phyloP scores from a whole-genome alignment of 2,888 invertebrate genomes.

The Tetramorium bicarinatum region DNA sequence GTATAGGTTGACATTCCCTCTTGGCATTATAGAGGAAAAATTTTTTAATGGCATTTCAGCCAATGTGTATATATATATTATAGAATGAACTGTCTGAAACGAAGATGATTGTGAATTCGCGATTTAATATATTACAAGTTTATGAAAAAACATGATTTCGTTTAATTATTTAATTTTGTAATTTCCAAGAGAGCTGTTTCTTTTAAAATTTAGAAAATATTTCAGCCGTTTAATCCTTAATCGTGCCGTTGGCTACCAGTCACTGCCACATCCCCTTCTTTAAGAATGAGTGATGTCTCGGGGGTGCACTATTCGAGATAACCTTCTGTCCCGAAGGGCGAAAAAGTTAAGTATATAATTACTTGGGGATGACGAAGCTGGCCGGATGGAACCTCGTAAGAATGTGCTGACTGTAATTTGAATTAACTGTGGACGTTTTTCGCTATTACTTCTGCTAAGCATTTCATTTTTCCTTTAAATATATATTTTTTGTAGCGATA shows the following conservation, averaged over 20 bases:
- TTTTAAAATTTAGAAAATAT: conserved; percentile 78
- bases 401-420: conserved; percentile 77
- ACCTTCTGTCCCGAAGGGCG: conserved; percentile 77
- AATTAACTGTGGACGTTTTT: conserved; percentile 64
- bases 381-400: conserved; percentile 68
- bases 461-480: conserved; percentile 7
- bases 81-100: background rate
- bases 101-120: background rate
- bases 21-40: conserved; percentile 29
- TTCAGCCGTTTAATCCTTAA: conserved; percentile 77
- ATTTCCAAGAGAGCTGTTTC: conserved; percentile 7
- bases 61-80: background rate
- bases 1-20: conserved; percentile 30
- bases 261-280: conserved; percentile 65
- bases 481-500: background rate
- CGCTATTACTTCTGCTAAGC: background rate
- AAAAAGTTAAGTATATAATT: conserved; percentile 84
- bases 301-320: conserved; percentile 77
- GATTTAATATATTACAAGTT: background rate
- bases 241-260: conserved; percentile 49
- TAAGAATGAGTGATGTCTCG: conserved; percentile 71
- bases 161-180: conserved; percentile 20
- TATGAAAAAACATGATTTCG: background rate
- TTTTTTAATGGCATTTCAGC: conserved; percentile 12
- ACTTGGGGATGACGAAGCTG: conserved; percentile 82